Percentiles rank a stretch among this genome's conserved stretches.
phyloP scores from a whole-genome alignment of 2,797 vertebrate genomes.

The Brotula barbata region DNA sequence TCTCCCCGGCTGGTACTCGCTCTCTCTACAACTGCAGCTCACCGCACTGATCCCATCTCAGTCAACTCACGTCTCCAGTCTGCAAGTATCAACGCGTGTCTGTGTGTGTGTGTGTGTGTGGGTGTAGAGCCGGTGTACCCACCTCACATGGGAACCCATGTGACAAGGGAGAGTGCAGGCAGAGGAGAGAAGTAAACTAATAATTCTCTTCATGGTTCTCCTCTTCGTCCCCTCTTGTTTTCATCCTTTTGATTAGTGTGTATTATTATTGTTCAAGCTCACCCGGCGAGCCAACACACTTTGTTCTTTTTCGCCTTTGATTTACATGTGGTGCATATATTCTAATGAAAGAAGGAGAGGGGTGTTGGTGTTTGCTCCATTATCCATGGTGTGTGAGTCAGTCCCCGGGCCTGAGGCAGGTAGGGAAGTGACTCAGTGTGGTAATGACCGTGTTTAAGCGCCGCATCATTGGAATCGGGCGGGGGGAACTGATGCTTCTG shows the following conservation, averaged over 20 bases:
- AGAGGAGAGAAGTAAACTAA: background rate
- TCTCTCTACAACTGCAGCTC: conserved; percentile 9
- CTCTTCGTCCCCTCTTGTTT: conserved; percentile 24
- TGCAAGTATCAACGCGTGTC: background rate
- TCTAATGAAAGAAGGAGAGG: conserved; percentile 1
- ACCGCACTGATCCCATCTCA: conserved; percentile 15
- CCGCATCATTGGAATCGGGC: too few relatives aligned
- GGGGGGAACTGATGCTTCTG: conserved; percentile 13
- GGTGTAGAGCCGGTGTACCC: background rate
- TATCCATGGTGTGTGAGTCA: conserved; percentile 13
- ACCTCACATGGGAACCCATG: conserved; percentile 48
- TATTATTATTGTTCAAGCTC: background rate
- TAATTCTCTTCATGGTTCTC: conserved; percentile 8
- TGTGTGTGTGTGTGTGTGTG: conserved; percentile 14
- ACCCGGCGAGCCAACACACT: conserved; percentile 2
- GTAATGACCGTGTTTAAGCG: conserved; percentile 11
- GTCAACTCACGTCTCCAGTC: conserved; percentile 12
- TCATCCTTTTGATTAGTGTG: conserved; percentile 29
- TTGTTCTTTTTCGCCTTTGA: conserved; percentile 6
- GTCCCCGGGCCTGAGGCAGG: conserved; percentile 18
- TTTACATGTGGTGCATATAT: background rate
- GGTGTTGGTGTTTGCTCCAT: too few relatives aligned
- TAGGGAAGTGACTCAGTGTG: conserved; percentile 27
- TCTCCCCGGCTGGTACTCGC: too few relatives aligned
- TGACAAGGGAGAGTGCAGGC: conserved; percentile 15